Evolutionary conservation across 2,797 vertebrate species (phyloP).

Genomic region (Geotrypetes seraphini): DNA sequence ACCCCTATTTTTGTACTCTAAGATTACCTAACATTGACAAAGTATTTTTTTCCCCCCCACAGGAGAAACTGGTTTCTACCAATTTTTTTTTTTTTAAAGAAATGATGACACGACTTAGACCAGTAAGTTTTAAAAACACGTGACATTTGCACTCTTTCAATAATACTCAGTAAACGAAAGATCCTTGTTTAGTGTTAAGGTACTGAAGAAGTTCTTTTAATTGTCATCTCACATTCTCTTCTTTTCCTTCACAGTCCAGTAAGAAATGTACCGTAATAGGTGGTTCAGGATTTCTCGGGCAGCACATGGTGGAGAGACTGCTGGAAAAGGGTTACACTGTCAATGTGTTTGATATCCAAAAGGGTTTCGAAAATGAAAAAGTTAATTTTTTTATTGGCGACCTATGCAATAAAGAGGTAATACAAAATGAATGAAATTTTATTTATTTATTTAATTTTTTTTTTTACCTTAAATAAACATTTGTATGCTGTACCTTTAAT

Average conservation of each 20-base stretch:
- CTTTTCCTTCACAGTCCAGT: constrained; percentile 44
- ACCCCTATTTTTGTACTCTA: no score
- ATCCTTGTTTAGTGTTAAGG: no score
- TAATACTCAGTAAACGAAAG: no score
- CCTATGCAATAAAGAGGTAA: constrained; percentile 79
- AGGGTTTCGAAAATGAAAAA: constrained; percentile 61
- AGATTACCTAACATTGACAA: no score
- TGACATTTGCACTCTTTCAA: not conserved
- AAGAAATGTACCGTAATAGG: constrained; percentile 83
- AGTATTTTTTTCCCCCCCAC: no score
- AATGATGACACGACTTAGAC: constrained; percentile 63
- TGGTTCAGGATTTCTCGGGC: constrained; percentile 85
- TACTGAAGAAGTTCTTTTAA: not conserved
- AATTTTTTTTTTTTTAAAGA: no score
- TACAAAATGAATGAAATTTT: no score
- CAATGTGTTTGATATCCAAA: constrained; percentile 80
- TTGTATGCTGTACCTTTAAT: no score
- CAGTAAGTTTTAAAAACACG: constrained; percentile 47
- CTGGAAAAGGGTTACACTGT: constrained; percentile 73
- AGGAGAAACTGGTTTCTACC: no score
- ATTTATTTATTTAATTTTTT: no score
- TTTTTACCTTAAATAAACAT: no score
- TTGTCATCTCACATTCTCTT: no score
- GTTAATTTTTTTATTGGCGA: constrained; percentile 82
- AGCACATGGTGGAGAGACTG: constrained; percentile 83